phyloP scores from a whole-genome alignment of 2,113 vertebrate species.

The Condylura cristata region DNA sequence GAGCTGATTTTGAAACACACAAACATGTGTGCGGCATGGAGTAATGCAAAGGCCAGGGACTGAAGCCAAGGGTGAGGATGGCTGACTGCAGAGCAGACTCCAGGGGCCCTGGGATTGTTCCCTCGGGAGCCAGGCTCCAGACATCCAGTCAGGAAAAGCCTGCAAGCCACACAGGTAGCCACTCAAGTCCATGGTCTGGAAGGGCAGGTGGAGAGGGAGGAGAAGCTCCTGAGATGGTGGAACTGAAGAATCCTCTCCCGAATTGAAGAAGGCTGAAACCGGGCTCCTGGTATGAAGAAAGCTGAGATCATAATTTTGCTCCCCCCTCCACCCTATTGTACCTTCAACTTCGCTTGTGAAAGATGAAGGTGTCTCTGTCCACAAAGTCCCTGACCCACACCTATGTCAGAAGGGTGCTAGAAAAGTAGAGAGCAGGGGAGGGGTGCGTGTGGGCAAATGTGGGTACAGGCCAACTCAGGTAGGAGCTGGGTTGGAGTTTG shows the following conservation, averaged over 20 bases:
- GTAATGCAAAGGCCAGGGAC: background rate
- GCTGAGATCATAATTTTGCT: background rate
- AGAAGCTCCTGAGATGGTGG: background rate
- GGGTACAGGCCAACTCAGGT: background rate
- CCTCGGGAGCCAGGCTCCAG: background rate
- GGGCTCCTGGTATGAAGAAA: background rate
- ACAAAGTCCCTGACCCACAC: background rate
- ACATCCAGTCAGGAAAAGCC: background rate
- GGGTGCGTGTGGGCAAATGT: rapidly evolving
- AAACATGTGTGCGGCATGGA: rapidly evolving
- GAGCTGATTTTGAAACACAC: background rate
- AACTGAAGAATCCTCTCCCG: background rate
- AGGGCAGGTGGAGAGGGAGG: background rate
- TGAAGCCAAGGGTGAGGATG: no score
- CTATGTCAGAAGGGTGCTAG: no score
- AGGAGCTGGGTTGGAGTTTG: background rate
- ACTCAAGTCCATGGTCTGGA: background rate
- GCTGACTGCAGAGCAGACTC: background rate
- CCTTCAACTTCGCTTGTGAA: background rate
- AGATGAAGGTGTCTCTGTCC: background rate
- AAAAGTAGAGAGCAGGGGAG: background rate
- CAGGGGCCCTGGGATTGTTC: background rate
- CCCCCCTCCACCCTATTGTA: background rate
- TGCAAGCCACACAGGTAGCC: background rate
- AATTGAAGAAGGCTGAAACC: rapidly evolving